Evolutionary conservation across 2,888 invertebrate genomes (phyloP), one percentile per base, ranked within the genome.

Genomic region (Timema podura): DNA sequence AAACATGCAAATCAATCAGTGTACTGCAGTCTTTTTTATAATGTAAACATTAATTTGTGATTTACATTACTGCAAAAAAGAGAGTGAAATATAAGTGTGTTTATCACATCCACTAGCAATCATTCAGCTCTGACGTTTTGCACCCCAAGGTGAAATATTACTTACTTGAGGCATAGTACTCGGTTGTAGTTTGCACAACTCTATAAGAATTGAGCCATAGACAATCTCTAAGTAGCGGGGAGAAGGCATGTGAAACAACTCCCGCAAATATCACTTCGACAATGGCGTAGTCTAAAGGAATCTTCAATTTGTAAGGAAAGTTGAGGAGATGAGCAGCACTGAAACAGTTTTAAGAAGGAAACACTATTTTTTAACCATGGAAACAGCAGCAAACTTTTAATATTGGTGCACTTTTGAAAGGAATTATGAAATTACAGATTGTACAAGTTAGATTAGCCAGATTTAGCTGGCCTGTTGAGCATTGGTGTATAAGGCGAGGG

Each of bases 211-310:
- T 0, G 97, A 93, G 0, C 98, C 98, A 76, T 98, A 98, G 76
- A 92, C 92, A 72, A 98, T 91, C 80, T 98, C 97, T 74, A 96
- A 80, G 81, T 92, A 93, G 73, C 92, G 89, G 0, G 97, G 91
- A 8, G 90, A 86, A 0, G 99, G 99, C 81, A 99, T 87, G 78
- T 93, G 91, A 77, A 99, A 97, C 71, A 99, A 80, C 82, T 98
- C 96, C 96, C 30, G 30, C 30, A 82, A 99, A 96, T 76, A 98
- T 91, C 0, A 96, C 94, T 85, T 99, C 99, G 0, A 98, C 95
- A 74, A 99, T 96, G 81, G 98, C 96, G 81, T 99, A 98, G 80
- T 98, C 98, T 69, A 99, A 81, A 0, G 99, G 98, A 73, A 99
- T 93, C 82, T 96, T 96, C 15, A 91, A 87, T 82, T 95, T 95